Conservation (phyloP, 2,113 vertebrate species). For the Siphamia tubifer region DNA sequence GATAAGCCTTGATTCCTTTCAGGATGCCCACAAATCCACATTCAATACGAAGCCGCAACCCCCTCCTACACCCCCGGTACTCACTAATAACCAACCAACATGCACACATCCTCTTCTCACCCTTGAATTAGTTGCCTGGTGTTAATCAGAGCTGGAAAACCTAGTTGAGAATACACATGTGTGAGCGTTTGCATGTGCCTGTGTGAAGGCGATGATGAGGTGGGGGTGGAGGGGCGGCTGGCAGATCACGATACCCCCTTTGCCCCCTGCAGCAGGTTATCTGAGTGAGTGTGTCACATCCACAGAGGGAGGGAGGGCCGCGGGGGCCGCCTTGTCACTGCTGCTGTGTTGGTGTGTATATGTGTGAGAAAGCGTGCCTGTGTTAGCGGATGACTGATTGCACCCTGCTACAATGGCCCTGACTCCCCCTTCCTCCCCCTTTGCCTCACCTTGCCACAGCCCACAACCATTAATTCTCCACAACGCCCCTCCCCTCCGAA, state of each 20-base stretch:
- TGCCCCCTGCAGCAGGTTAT: constrained; percentile 59
- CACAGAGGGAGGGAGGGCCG: constrained; percentile 20
- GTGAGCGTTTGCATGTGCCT: neutral
- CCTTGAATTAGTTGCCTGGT: constrained; percentile 36
- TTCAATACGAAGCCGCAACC: neutral
- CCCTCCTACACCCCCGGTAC: neutral
- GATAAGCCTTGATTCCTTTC: constrained; percentile 23
- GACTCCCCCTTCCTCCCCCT: constrained; percentile 18
- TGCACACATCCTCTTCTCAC: constrained; percentile 34
- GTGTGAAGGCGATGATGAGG: constrained; percentile 50
- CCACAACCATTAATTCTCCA: constrained; percentile 56
- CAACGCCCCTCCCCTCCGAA: constrained; percentile 33
- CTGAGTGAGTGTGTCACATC: constrained; percentile 68
- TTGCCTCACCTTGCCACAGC: constrained; percentile 49
- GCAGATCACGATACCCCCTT: constrained; percentile 44
- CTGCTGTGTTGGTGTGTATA: constrained; percentile 16
- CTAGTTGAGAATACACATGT: constrained; percentile 5
- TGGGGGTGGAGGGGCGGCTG: constrained; percentile 17
- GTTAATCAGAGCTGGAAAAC: constrained; percentile 41
- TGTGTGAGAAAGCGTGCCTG: constrained; percentile 34
- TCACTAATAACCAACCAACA: constrained; percentile 26
- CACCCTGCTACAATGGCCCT: constrained; percentile 54
- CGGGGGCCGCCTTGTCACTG: constrained; percentile 47
- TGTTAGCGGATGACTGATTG: constrained; percentile 72
- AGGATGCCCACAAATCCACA: constrained; percentile 23